phyloP scores from a whole-genome alignment of 2,113 vertebrate genomes.

The Tretioscincus oriximinensis region DNA sequence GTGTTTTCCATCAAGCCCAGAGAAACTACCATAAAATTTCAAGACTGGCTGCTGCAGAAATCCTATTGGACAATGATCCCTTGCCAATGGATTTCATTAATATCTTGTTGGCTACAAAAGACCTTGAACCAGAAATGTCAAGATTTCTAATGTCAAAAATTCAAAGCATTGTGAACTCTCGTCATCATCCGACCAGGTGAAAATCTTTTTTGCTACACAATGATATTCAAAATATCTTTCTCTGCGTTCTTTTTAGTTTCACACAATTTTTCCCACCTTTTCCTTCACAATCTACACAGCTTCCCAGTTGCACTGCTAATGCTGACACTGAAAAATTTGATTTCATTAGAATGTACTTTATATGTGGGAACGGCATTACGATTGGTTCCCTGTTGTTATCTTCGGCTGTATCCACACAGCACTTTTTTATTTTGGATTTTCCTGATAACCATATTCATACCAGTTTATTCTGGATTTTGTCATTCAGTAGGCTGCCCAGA shows the following conservation, averaged over 20 bases:
- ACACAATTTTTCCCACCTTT: not conserved
- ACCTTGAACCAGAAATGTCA: constrained; percentile 53
- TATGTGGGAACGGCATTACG: not conserved
- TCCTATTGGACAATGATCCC: constrained; percentile 56
- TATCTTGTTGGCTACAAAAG: constrained; percentile 45
- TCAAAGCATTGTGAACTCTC: constrained; percentile 36
- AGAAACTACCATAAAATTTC: constrained; percentile 42
- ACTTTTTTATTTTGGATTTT: too few species aligned
- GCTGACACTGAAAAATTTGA: not conserved
- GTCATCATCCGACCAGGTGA: constrained; percentile 55
- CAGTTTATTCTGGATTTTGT: too few species aligned
- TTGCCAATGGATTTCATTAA: constrained; percentile 61
- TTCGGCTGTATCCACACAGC: too few species aligned
- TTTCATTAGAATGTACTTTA: not conserved
- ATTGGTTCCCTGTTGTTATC: not conserved
- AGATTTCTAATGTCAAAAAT: constrained; percentile 60
- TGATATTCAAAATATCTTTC: not conserved
- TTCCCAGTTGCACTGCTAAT: not conserved
- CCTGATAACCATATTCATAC: too few species aligned
- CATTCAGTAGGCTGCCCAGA: too few species aligned
- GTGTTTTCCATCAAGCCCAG: constrained; percentile 62
- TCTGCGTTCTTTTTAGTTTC: not conserved
- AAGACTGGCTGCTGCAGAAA: constrained; percentile 61
- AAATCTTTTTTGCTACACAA: not conserved
- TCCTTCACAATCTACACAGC: not conserved